Conservation (phyloP, 1,140 invertebrate genomes). For the Pseudoatta argentina region DNA sequence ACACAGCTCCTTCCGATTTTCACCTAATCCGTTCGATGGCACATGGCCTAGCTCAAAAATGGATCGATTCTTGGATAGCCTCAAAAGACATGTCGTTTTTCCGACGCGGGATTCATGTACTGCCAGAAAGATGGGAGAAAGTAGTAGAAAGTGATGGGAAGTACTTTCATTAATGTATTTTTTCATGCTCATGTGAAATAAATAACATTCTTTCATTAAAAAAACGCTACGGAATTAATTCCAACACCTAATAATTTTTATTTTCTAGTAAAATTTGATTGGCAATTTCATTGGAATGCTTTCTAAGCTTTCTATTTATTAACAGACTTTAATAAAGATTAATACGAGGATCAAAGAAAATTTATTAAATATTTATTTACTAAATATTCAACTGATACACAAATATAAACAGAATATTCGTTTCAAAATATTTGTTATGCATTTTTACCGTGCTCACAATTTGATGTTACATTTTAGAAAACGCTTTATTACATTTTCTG, state of each 20-base stretch:
- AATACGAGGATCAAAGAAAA: background rate
- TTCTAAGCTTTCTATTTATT: background rate
- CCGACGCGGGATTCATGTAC: no score
- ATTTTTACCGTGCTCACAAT: background rate
- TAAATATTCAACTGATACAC: background rate
- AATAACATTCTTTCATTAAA: no score
- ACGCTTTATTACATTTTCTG: background rate
- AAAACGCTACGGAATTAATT: no score
- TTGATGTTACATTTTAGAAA: background rate
- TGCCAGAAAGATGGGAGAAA: no score
- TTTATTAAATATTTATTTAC: background rate
- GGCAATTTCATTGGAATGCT: background rate
- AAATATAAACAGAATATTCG: background rate
- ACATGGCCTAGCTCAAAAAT: no score
- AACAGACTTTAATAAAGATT: background rate
- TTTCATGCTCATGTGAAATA: no score
- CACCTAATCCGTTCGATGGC: no score
- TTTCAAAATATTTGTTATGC: constrained; percentile 7
- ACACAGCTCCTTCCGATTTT: no score
- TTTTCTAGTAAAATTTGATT: background rate
- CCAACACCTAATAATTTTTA: constrained; percentile 8
- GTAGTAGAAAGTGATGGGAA: no score
- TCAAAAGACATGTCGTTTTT: no score
- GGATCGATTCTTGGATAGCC: no score
- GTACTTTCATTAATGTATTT: no score